Evolutionary conservation across 2,797 vertebrate species (phyloP).

Genomic region (Lophius americanus): DNA sequence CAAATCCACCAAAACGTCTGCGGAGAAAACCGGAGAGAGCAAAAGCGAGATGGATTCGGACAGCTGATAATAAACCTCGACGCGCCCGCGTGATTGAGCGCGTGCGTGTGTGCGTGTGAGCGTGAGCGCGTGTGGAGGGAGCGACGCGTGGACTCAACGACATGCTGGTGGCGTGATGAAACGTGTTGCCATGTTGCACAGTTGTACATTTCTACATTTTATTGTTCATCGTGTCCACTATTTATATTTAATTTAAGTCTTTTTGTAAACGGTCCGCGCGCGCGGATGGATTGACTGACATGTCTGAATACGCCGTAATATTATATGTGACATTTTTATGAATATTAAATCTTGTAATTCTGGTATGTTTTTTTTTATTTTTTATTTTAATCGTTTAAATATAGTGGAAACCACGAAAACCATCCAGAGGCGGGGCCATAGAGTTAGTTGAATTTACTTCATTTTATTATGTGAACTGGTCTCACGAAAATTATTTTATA

Average conservation of each 20-base stretch:
- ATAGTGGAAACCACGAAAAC: background rate
- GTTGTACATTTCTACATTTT: slow-evolving; percentile 81
- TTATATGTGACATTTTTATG: slow-evolving; percentile 55
- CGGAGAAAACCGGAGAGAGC: slow-evolving; percentile 88
- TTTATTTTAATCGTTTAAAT: slow-evolving; percentile 7
- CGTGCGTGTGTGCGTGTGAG: no score
- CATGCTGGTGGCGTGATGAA: slow-evolving; percentile 68
- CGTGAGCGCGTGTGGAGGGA: slow-evolving; percentile 77
- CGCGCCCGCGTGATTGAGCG: slow-evolving; percentile 2
- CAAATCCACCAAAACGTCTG: slow-evolving; percentile 86
- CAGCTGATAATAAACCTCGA: slow-evolving; percentile 65
- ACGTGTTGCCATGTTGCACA: slow-evolving; percentile 87
- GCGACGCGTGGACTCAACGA: slow-evolving; percentile 67
- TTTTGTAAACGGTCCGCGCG: slow-evolving; percentile 41
- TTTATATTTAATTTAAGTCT: slow-evolving; percentile 86
- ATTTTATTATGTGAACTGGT: no score
- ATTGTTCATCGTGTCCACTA: slow-evolving; percentile 76
- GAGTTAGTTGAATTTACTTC: no score
- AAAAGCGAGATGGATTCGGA: slow-evolving; percentile 96
- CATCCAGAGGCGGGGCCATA: background rate
- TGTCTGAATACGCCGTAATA: slow-evolving; percentile 58
- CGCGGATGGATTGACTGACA: slow-evolving; percentile 11
- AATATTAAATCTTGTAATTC: slow-evolving; percentile 68
- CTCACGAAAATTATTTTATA: no score
- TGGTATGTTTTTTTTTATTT: slow-evolving; percentile 12